These are phyloP conservation scores for Sparidentex hasta DNA, from an alignment of 2,797 vertebrate species.

Conservation along the genomic window DNA sequence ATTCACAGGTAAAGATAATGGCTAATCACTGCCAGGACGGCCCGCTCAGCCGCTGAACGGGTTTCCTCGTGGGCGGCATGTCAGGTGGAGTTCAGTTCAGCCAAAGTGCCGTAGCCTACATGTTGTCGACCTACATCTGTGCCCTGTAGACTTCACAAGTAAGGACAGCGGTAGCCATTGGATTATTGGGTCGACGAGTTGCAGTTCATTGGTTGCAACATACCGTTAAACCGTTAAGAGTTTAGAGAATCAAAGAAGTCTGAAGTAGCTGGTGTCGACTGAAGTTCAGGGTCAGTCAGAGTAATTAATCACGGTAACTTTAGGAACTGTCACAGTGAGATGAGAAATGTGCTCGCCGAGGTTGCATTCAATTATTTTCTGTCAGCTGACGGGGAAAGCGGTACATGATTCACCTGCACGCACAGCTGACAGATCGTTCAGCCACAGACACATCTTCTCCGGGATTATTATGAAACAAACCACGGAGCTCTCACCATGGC, in stretches of 20 bases:
- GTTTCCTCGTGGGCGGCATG: constrained; percentile 21
- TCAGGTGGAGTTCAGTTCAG: constrained; percentile 17
- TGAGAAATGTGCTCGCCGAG: constrained; percentile 24
- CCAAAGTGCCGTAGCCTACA: constrained; percentile 1
- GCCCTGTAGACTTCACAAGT: not conserved
- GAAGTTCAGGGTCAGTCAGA: constrained; percentile 29
- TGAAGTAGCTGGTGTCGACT: not conserved
- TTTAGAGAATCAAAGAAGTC: not conserved
- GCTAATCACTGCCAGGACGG: constrained; percentile 63
- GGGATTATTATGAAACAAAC: constrained; percentile 13
- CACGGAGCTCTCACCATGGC: not conserved
- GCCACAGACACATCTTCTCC: constrained; percentile 19
- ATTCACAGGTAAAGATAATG: constrained; percentile 74
- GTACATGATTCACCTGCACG: constrained; percentile 42
- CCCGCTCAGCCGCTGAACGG: not conserved
- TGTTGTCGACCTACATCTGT: constrained; percentile 10
- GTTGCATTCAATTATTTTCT: constrained; percentile 52
- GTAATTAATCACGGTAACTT: constrained; percentile 53
- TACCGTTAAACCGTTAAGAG: not conserved
- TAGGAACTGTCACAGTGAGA: constrained; percentile 41
- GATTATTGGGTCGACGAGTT: not conserved
- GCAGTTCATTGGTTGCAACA: not conserved
- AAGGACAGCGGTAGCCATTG: not conserved
- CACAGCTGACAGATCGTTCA: constrained; percentile 33
- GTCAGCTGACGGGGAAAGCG: constrained; percentile 42